Evolutionary conservation across 2,888 invertebrate genomes (phyloP), one percentile per base, ranked within the genome.

Genomic region (Cerceris rybyensis): DNA sequence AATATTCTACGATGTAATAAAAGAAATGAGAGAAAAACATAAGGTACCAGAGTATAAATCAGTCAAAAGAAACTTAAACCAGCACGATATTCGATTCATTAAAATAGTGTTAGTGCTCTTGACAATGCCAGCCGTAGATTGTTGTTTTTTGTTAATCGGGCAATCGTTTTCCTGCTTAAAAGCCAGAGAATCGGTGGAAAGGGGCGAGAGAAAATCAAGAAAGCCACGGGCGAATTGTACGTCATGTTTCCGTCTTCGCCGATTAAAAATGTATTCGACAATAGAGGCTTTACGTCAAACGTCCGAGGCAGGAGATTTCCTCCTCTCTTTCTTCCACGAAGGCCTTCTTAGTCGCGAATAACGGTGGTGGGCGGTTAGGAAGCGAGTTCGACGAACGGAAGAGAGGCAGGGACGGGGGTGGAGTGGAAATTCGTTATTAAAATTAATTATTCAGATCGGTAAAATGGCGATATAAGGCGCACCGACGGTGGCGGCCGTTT

Each of bases 371-470:
- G 66, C 65, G 67, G 70, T 78, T 78, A 60, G 43, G 61, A 50
- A 54, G 28, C 39, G 65, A 43, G 63, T 71, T 78, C 61, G 73
- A 83, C 71, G 81, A 69, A 77, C 63, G 75, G 72, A 82, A 78
- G 84, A 63, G 66, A 70, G 78, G 78, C 54, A 58, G 70, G 65
- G 60, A 68, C 70, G 78, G 41, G 80, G 80, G 68, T n/a, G 70
- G 66, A 66, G 52, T 75, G 85, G 86, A 88, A 91, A 91, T 91
- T 90, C 90, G 89, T 91, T 91, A 91, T 91, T 91, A 90, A 91
- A 91, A 91, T 91, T 90, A 91, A 91, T 91, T 91, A 91, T 91
- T 91, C 91, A 91, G 88, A 90, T 91, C 90, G 89, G 89, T 88
- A 88, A 91, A 91, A 91, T 88, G 88, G 90, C 90, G 91, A 91